Evolutionary conservation across 2,113 vertebrate species (phyloP), one percentile per base, ranked within the genome.

Genomic region (Phainopepla nitens): DNA sequence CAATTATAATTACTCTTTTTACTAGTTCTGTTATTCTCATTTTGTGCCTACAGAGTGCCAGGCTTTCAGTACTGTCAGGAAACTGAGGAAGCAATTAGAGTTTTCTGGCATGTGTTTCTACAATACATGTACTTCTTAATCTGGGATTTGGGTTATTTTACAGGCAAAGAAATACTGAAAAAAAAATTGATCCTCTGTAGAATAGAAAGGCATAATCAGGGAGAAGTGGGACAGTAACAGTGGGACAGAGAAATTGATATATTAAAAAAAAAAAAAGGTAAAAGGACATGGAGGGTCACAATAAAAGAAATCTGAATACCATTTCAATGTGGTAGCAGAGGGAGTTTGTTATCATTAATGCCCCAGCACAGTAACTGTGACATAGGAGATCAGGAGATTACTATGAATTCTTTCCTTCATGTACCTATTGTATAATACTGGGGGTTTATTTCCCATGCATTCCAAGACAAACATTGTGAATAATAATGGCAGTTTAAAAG

Each of bases 1-100:
- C 33, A 68, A 24, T 41, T 78, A 31, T 41, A 83, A 72, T 81
- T 72, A 31, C 42, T 88, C 33, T 75, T 95, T 94, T 78, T 82
- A 87, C 62, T 73, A 89, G 42, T 24, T 80, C 85, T 91, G 82
- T 29, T 93, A 61, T 83, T 95, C 72, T 94, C 72, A 72, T 94
- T 92, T 89, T 84, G 47, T 51, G 91, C 23, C 56, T 82, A 68
- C 2, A 1, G 15, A 36, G 23, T 82, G 31, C 64, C 72, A 90
- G 39, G 39, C 11, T 10, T 90, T 80, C 39, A 54, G 28, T 54
- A 11, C 50, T 28, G 15, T 87, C 88, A 95, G 94, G 72, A 96
- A 94, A 93, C 62, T 82, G 77, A 73, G n/a, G 29, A 75, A 87
- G 19, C 33, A 82, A 70, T 80, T 87, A 76, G 14, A 64, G 36